A percentile compares a stretch with the other conserved stretches of the same genome.
These are phyloP conservation scores for Temnothorax curvispinosus DNA, from an alignment of 1,140 invertebrate genomes.

Conservation along the genomic window DNA sequence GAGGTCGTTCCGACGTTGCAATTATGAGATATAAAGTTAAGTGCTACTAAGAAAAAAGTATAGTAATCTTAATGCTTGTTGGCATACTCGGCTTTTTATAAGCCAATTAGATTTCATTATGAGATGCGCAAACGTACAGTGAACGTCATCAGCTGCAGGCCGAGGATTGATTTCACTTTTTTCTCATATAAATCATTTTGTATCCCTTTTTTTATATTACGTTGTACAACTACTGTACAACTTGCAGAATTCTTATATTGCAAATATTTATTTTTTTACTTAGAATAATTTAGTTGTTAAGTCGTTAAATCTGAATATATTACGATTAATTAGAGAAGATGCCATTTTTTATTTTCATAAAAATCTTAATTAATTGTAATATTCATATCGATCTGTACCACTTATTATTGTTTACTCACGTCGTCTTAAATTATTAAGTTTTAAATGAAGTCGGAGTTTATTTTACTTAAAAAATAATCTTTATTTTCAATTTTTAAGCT, in stretches of 20 bases:
- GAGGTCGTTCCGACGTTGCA: background rate
- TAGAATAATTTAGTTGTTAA: background rate
- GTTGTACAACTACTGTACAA: background rate
- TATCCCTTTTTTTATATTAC: background rate
- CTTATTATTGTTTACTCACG: no score
- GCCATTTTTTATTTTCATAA: no score
- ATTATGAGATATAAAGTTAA: slow-evolving; percentile 18
- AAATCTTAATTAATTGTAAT: no score
- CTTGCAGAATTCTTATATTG: background rate
- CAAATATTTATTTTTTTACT: background rate
- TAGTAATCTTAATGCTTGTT: background rate
- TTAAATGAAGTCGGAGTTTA: background rate
- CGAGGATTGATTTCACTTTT: background rate
- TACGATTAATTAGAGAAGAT: no score
- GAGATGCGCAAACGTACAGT: background rate
- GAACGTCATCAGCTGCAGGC: background rate
- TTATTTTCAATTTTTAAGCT: background rate
- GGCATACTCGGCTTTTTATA: background rate
- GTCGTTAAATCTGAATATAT: no score
- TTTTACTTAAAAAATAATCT: background rate
- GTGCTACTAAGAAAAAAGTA: background rate
- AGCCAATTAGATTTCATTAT: slow-evolving; percentile 1
- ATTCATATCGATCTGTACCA: no score
- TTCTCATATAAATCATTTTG: background rate
- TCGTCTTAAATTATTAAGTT: background rate